Conservation (phyloP, 2,113 vertebrate genomes). For the Siniperca knerii region DNA sequence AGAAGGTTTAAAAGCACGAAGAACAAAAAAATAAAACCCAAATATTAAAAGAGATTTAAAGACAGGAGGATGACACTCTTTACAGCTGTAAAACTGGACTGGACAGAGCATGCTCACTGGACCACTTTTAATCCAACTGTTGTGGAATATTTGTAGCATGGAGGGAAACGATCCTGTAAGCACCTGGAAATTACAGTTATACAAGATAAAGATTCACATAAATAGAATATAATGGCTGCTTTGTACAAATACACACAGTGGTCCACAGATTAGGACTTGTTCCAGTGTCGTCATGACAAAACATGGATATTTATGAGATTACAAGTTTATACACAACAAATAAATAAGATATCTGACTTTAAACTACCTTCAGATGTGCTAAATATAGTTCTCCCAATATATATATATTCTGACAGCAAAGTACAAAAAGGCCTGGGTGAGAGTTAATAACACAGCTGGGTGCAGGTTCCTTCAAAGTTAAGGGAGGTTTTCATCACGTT, state of each 20-base stretch:
- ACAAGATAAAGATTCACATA: constrained; percentile 48
- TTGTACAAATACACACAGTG: constrained; percentile 60
- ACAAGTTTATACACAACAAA: constrained; percentile 58
- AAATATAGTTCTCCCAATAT: constrained; percentile 51
- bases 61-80: constrained; percentile 22
- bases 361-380: constrained; percentile 31
- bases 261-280: constrained; percentile 27
- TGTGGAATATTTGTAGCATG: neutral
- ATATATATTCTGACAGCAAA: constrained; percentile 42
- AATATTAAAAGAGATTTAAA: constrained; percentile 22
- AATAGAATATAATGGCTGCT: constrained; percentile 40
- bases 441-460: constrained; percentile 9
- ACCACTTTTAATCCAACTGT: constrained; percentile 40
- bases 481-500: constrained; percentile 17
- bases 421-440: constrained; percentile 55
- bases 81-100: constrained; percentile 33
- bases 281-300: constrained; percentile 69
- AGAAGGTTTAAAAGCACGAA: constrained; percentile 22
- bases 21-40: neutral
- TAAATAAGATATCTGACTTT: constrained; percentile 67
- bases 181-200: constrained; percentile 34
- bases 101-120: constrained; percentile 63
- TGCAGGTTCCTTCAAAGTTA: constrained; percentile 39
- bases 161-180: constrained; percentile 43
- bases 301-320: constrained; percentile 39